Evolutionary conservation across 2,797 vertebrate species (phyloP), one percentile per base, ranked within the genome.

Genomic region (Lemur catta): DNA sequence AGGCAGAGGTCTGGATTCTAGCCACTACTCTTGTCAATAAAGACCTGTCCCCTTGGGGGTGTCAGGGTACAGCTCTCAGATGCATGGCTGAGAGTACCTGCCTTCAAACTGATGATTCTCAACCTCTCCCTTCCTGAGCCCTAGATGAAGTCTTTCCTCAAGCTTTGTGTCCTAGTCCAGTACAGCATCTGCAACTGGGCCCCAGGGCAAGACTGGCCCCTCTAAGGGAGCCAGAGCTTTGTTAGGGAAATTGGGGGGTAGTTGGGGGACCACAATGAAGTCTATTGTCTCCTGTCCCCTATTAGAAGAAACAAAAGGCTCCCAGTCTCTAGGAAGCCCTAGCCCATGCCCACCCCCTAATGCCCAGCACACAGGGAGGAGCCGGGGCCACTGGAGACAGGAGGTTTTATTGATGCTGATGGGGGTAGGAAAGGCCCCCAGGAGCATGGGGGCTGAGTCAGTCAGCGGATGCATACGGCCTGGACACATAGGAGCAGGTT

Each of bases 401-500:
- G 97, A 96, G 97, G 91, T 98, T 98, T 98, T 98, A 98, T 98
- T 98, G 97, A 97, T 96, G 96, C 97, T 97, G 96, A 91, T 94
- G 95, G 97, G 97, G 97, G 93, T 65, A 93, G 95, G 80, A 93
- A 92, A 95, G 94, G 91, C 79, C 97, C 91, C 93, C 92, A 96
- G 93, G 94, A 97, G 96, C 96, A 88, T 0, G n/a, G 65, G 94
- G 74, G 57, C 94, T 84, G 93, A 97, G 87, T 98, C 96, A 96
- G 97, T 97, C 97, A 96, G 97, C 96, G 7, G 71, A 95, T 84
- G 93, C 97, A 12, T 79, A 90, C 93, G 96, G 96, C 95, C 91
- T 94, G 89, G 94, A 95, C 96, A 97, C 92, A 93, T 11, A 52
- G 89, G 76, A 80, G 90, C 85, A 96, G 92, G 90, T 96, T 97